These are phyloP conservation scores for Heptranchias perlo DNA, from an alignment of 2,113 vertebrate species.

Conservation along the genomic window DNA sequence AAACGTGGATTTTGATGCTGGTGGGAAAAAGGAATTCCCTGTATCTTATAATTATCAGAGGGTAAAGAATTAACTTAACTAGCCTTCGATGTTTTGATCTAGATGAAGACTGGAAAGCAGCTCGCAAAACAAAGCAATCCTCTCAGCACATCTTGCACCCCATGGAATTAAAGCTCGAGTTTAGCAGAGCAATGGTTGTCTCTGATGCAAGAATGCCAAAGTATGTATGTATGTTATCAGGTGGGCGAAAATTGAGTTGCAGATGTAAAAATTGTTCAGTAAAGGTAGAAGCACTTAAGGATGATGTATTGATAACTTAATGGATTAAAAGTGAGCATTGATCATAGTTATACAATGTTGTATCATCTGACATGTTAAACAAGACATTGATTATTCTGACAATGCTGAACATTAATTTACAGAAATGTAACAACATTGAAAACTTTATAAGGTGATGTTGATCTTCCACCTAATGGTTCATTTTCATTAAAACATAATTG, in stretches of 20 bases:
- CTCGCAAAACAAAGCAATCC: slow-evolving; percentile 73
- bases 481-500: neutral
- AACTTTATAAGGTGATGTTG: neutral
- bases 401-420: neutral
- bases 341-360: neutral
- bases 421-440: neutral
- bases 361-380: neutral
- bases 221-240: slow-evolving; percentile 52
- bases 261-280: neutral
- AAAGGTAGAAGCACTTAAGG: neutral
- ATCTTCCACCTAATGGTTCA: neutral
- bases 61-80: neutral
- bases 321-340: neutral
- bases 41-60: neutral
- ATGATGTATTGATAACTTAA: neutral
- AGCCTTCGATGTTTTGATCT: slow-evolving; percentile 36
- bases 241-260: neutral
- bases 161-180: slow-evolving; percentile 79
- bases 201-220: slow-evolving; percentile 90
- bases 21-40: neutral
- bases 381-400: neutral
- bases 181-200: slow-evolving; percentile 88
- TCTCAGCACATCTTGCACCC: slow-evolving; percentile 84
- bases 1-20: neutral
- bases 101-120: slow-evolving; percentile 87